Conservation (phyloP, 2,113 vertebrate species). For the Tachycineta bicolor region DNA sequence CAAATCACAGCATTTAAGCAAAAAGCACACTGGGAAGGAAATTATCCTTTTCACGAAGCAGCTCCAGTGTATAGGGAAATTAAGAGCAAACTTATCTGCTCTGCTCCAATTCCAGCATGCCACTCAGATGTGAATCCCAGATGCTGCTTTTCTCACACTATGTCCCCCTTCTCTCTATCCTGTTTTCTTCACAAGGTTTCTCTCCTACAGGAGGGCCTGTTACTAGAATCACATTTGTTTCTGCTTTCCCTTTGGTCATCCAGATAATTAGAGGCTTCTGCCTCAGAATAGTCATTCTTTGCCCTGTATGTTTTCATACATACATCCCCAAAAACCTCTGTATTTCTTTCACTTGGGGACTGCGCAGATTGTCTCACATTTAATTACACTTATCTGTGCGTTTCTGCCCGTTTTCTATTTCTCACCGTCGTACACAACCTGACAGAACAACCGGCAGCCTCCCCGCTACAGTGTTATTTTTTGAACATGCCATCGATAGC, state of each 20-base stretch:
- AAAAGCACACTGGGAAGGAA: neutral
- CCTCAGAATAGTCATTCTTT: neutral
- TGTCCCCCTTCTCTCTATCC: neutral
- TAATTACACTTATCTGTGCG: neutral
- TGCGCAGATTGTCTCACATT: neutral
- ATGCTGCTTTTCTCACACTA: constrained; percentile 23
- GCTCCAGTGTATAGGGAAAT: neutral
- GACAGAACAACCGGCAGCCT: neutral
- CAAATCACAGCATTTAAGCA: neutral
- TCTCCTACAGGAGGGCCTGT: neutral
- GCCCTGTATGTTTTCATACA: neutral
- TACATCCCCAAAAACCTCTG: neutral
- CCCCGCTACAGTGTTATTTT: neutral
- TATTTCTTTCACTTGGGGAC: neutral
- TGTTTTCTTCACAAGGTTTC: constrained; percentile 5
- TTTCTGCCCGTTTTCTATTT: neutral
- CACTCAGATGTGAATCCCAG: constrained; percentile 12
- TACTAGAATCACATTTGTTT: neutral
- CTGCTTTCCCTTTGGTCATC: neutral
- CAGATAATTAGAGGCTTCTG: neutral
- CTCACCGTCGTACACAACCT: neutral
- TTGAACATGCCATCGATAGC: neutral
- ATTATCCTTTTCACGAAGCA: neutral
- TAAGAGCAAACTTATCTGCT: constrained; percentile 39
- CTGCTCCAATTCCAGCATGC: constrained; percentile 21